Evolutionary conservation across 2,888 invertebrate species (phyloP).

Genomic region (Suillia variegata): DNA sequence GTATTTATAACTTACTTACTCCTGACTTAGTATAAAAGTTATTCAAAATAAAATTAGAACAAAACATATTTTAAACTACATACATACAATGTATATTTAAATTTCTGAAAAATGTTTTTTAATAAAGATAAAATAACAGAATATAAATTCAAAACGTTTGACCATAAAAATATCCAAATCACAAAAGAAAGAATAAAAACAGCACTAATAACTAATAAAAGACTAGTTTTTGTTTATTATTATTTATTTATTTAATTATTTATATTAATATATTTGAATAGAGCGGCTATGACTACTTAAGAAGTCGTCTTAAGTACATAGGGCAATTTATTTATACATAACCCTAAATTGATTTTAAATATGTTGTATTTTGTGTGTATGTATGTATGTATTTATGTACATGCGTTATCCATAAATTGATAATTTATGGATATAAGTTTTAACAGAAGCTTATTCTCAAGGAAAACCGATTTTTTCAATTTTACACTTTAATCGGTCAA

Average conservation of each 20-base stretch:
- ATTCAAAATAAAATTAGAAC: too few species aligned
- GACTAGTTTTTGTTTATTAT: background rate
- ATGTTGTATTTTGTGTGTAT: too few species aligned
- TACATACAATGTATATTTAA: too few species aligned
- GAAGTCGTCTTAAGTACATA: slow-evolving; percentile 37
- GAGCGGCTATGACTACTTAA: slow-evolving; percentile 32
- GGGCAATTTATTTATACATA: slow-evolving; percentile 29
- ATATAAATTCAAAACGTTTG: too few species aligned
- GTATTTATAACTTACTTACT: too few species aligned
- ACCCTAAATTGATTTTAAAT: slow-evolving; percentile 19
- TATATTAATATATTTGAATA: slow-evolving; percentile 29
- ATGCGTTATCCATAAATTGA: slow-evolving; percentile 19
- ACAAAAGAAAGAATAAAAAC: too few species aligned
- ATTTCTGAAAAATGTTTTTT: too few species aligned
- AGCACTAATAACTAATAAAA: too few species aligned
- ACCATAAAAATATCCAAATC: too few species aligned
- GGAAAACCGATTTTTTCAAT: slow-evolving; percentile 11
- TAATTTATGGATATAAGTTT: slow-evolving; percentile 21
- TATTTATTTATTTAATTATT: background rate
- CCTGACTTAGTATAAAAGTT: too few species aligned
- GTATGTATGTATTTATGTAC: slow-evolving; percentile 23
- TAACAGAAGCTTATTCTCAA: slow-evolving; percentile 22
- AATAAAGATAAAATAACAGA: too few species aligned
- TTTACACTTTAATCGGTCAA: background rate
- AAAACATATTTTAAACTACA: too few species aligned